Base-by-base conservation (phyloP, 2,113 vertebrate genomes). In the Hemibagrus wyckioides region DNA sequence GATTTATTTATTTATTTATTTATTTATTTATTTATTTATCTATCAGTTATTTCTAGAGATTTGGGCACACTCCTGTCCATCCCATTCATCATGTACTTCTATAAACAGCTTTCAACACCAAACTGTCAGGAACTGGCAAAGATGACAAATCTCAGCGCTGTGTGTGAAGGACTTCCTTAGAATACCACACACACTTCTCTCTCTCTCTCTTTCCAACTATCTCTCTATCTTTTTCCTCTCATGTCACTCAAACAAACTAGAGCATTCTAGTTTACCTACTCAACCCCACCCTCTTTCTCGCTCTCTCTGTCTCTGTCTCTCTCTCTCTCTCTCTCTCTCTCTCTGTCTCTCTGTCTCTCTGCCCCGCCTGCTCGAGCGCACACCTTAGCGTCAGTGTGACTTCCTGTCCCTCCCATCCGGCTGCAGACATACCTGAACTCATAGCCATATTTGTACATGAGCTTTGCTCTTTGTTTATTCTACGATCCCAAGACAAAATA, bases 361-460 rank as follows among this genome's bases (percentile, higher is more conserved):
- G 80, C 88, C 30, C 71, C 71, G 83, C 25, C 61, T 88, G 39
- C 11, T 30, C 90, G 85, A 73, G 1, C 2, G 0, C 85, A 67
- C 80, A 88, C 89, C 88, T 88, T 59, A 81, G 82, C 57, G 77
- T 91, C 80, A 86, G 48, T 75, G 75, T 65, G 39, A 84, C 85
- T 90, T 92, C 92, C 84, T 77, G 86, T 83, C 81, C 57, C 81
- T 92, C 90, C 89, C 83, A 87, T 85, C 79, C 63, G 76, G 89
- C 90, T 86, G 69, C 67, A 25, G 39, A 21, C 48, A 2, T 1
- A 76, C 48, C 15, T 75, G 81, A 82, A 7, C 36, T 33, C 65
- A 85, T 54, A 15, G 0, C 87, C 90, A 86, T 92, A 88, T 92
- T 91, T 91, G 87, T 90, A 54, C 81, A 63, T 61, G 48, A 82